These are phyloP conservation scores for Dromius quadrimaculatus DNA, from an alignment of 2,888 invertebrate genomes.

Conservation along the genomic window DNA sequence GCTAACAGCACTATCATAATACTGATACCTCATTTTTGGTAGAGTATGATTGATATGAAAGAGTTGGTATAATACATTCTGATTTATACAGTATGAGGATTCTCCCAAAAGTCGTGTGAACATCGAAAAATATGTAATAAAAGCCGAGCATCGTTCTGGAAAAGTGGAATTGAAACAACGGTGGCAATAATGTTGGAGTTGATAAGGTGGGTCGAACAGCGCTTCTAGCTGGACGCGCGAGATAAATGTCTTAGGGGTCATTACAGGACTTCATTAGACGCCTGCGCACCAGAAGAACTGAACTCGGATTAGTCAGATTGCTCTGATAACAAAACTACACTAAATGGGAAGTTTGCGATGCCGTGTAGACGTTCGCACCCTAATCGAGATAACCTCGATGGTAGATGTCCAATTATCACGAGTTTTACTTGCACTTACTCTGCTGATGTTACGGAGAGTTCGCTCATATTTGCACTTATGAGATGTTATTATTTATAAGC, in stretches of 20 bases:
- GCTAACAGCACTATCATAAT: no score
- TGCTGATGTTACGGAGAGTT: background rate
- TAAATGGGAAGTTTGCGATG: constrained; percentile 53
- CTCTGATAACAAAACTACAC: constrained; percentile 60
- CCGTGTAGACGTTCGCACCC: background rate
- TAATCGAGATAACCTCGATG: constrained; percentile 8
- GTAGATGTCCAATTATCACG: constrained; percentile 48
- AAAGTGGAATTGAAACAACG: constrained; percentile 6
- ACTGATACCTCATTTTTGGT: no score
- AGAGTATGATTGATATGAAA: no score
- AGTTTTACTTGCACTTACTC: constrained; percentile 10
- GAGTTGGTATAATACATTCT: no score
- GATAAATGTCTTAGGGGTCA: constrained; percentile 46
- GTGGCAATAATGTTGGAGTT: constrained; percentile 17
- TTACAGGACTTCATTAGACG: constrained; percentile 41
- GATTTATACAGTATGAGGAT: no score
- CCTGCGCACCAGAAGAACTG: constrained; percentile 45
- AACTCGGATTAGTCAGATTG: constrained; percentile 64
- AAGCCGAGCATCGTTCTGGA: background rate
- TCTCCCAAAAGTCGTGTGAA: no score
- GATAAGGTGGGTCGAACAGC: constrained; percentile 32
- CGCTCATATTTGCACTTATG: constrained; percentile 34
- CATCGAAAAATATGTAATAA: no score
- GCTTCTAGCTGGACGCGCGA: constrained; percentile 14
- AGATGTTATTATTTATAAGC: no score